Evolutionary conservation across 2,888 invertebrate species (phyloP).

Genomic region (Callyntrura sp.): DNA sequence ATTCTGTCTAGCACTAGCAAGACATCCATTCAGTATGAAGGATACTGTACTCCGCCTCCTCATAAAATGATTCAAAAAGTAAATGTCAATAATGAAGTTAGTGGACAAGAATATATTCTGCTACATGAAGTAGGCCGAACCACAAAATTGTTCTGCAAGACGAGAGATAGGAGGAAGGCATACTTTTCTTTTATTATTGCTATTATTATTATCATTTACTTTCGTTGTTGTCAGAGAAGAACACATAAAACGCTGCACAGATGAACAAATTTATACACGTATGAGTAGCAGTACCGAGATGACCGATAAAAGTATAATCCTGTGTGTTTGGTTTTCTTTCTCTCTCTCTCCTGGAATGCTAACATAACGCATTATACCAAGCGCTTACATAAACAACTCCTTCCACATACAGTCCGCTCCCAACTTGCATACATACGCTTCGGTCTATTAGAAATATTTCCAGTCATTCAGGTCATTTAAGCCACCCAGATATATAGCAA

Average conservation of each 20-base stretch:
- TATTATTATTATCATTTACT: conserved; percentile 43
- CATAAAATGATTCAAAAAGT: conserved; percentile 38
- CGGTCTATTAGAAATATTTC: conserved; percentile 22
- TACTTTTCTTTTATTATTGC: conserved; percentile 41
- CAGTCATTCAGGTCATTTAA: conserved; percentile 37
- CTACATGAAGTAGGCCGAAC: conserved; percentile 70
- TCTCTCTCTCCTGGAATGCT: not conserved
- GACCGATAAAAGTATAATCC: conserved; percentile 43
- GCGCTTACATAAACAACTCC: too few species aligned
- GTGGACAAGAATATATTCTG: conserved; percentile 68
- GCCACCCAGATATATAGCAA: conserved; percentile 8
- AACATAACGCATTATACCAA: too few species aligned
- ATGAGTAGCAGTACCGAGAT: conserved; percentile 34
- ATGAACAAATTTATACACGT: conserved; percentile 38
- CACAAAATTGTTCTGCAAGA: conserved; percentile 52
- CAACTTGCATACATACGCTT: not conserved
- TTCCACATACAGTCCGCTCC: not conserved
- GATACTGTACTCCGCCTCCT: conserved; percentile 58
- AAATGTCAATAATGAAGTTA: conserved; percentile 66
- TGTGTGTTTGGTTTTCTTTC: too few species aligned
- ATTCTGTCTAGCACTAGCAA: too few species aligned
- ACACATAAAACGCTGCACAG: not conserved
- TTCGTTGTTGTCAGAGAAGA: too few species aligned
- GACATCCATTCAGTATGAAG: too few species aligned
- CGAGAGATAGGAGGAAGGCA: conserved; percentile 20